Evolutionary conservation across 2,797 vertebrate genomes (phyloP).

Genomic region (Florisuga fusca): DNA sequence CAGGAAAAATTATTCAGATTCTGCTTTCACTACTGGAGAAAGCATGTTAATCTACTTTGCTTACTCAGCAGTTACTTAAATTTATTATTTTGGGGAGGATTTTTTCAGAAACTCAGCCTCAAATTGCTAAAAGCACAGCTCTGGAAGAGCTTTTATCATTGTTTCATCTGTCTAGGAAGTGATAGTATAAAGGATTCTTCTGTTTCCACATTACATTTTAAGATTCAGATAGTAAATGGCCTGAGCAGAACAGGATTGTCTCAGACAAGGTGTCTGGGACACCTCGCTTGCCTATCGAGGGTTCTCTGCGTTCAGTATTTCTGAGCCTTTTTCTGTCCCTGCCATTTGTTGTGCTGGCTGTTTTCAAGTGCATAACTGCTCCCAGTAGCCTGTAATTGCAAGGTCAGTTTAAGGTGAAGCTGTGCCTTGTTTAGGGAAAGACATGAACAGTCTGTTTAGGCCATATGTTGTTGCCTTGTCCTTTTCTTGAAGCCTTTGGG

Average conservation of each 20-base stretch:
- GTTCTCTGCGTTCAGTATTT: neutral
- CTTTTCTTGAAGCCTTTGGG: slow-evolving; percentile 14
- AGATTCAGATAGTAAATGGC: neutral
- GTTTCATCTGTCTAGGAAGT: neutral
- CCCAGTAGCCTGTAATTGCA: slow-evolving; percentile 67
- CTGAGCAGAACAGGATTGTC: neutral
- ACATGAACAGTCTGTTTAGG: neutral
- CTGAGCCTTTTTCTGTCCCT: neutral
- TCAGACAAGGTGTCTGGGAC: neutral
- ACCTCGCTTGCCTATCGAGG: neutral
- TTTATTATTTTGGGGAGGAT: slow-evolving; percentile 38
- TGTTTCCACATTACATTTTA: neutral
- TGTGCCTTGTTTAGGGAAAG: slow-evolving; percentile 9
- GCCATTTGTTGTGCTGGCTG: slow-evolving; percentile 2
- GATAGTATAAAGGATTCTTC: neutral
- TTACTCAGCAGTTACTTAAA: slow-evolving; percentile 49
- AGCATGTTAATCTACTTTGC: slow-evolving; percentile 34
- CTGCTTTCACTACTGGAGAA: slow-evolving; percentile 8
- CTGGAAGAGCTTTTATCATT: slow-evolving; percentile 47
- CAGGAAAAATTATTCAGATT: slow-evolving; percentile 13
- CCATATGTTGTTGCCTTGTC: slow-evolving; percentile 39
- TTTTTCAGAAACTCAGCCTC: neutral
- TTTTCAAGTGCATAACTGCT: slow-evolving; percentile 34
- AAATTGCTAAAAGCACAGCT: neutral
- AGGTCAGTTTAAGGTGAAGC: slow-evolving; percentile 53